Evolutionary conservation across 2,113 vertebrate genomes (phyloP), one percentile per base, ranked within the genome.

Genomic region (Geothlypis trichas): DNA sequence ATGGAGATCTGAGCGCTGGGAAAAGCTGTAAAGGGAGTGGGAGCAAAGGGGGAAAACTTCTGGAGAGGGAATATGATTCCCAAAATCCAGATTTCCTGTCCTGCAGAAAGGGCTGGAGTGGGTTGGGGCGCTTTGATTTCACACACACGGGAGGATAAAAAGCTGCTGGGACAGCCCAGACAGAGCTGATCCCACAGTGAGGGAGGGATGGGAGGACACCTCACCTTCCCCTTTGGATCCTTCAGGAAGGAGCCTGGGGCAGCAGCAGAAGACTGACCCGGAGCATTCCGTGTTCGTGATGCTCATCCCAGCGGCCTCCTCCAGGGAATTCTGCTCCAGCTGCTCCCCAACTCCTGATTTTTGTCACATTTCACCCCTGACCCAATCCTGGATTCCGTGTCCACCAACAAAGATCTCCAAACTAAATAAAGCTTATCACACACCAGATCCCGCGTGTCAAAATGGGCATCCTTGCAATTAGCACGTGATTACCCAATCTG

Each of bases 311-410:
- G 61, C 66, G 49, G 24, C 35, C 47, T 31, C 18, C 41, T 2
- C 9, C 9, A 13, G 3, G 57, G 35, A 41, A 17, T n/a, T 49
- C 6, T 2, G 20, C 39, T 6, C 86, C 58, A 31, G 0, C 27
- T 17, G 61, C 47, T 62, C 5, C 61, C 6, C 0, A 4, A 8
- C 21, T 20, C 42, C 85, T 1, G 12, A 5, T 2, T 14, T 26
- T 2, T 11, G 30, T 31, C 18, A 0, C 2, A 5, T 27, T 82
- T 26, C 63, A 18, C 49, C 1, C 1, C 13, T 0, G 16, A 37
- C 31, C 76, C 61, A 19, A 1, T 3, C 13, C 31, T 3, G 61
- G 73, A 10, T 55, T 24, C 46, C 0, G 26, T 2, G 67, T 3
- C 59, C 41, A 4, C 15, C 52, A 14, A 1, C 13, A 30, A 33